These are phyloP conservation scores for Willisornis vidua DNA, from an alignment of 2,113 vertebrate species.

Conservation along the genomic window DNA sequence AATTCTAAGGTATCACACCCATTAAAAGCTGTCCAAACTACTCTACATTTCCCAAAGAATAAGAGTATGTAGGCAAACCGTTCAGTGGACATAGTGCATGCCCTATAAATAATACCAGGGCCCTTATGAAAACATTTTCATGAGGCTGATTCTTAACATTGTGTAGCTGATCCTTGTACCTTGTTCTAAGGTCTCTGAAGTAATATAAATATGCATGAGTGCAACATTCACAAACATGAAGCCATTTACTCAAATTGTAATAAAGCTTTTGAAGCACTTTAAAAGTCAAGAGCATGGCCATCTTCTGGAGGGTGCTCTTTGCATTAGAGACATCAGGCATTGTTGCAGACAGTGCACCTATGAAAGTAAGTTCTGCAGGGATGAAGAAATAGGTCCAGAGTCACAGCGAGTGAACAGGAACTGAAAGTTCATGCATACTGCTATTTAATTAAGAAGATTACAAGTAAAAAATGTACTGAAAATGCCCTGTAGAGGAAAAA, in stretches of 20 bases:
- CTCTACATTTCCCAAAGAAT: background rate
- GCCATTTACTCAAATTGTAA: background rate
- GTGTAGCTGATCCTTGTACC: background rate
- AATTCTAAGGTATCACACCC: background rate
- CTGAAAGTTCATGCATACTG: background rate
- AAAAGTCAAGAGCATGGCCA: background rate
- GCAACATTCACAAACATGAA: background rate
- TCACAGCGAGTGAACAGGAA: background rate
- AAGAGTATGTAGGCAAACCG: background rate
- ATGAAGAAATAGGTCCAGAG: background rate
- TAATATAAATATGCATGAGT: background rate
- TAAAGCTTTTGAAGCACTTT: background rate
- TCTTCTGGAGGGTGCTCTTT: background rate
- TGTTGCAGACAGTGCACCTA: background rate
- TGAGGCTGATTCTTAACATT: background rate
- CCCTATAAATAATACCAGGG: background rate
- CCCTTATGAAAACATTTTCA: background rate
- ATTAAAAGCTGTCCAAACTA: background rate
- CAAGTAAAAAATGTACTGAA: background rate
- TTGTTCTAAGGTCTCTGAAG: background rate
- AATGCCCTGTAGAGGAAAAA: background rate
- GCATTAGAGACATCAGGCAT: rapidly evolving
- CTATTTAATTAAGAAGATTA: background rate
- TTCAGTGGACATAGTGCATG: rapidly evolving
- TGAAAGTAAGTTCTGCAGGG: background rate